Conservation (phyloP, 2,113 vertebrate genomes). For the Gymnogyps californianus region DNA sequence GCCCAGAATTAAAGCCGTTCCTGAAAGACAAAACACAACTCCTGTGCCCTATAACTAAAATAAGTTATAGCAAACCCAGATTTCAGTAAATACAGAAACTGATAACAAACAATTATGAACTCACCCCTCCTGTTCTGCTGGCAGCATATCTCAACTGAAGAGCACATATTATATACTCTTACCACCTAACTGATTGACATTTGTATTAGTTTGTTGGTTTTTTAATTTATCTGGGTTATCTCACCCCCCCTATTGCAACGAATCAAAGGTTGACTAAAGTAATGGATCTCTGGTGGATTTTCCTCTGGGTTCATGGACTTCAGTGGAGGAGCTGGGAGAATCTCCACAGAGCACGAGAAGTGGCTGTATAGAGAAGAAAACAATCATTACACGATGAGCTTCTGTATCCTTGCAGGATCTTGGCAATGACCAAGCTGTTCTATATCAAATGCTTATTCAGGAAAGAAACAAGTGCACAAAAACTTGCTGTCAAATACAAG, state of each 20-base stretch:
- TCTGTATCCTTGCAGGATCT: background rate
- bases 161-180: background rate
- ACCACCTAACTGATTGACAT: background rate
- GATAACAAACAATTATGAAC: background rate
- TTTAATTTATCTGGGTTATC: background rate
- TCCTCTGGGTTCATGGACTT: background rate
- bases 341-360: background rate
- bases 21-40: background rate
- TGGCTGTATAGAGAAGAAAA: background rate
- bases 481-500: background rate
- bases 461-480: background rate
- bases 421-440: background rate
- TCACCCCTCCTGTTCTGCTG: background rate
- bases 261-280: background rate
- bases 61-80: background rate
- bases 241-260: background rate
- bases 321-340: background rate
- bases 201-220: background rate
- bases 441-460: background rate
- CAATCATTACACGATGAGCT: background rate
- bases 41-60: background rate
- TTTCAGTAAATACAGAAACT: background rate
- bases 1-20: background rate
- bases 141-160: background rate
- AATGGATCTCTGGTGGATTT: background rate